Evolutionary conservation across 1,140 invertebrate genomes (phyloP).

Genomic region (Akabosia matsudoensis): DNA sequence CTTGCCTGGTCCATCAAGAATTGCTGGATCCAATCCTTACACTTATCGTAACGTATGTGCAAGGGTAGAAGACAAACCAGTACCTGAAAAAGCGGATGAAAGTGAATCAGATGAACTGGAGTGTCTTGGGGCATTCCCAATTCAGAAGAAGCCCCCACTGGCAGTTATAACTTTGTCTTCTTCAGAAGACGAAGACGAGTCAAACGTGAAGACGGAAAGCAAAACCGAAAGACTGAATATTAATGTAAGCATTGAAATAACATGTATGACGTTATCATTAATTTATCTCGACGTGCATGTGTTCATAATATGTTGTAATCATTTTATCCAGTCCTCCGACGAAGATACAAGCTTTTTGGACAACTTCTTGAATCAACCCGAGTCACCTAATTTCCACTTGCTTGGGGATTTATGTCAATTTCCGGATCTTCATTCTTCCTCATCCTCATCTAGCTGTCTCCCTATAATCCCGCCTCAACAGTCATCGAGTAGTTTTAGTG

Average conservation of each 20-base stretch:
- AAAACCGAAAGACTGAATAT: not conserved
- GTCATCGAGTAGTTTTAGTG: not conserved
- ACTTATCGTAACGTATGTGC: no score
- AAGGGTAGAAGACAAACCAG: no score
- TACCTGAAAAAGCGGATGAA: not conserved
- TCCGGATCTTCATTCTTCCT: not conserved
- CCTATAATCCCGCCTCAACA: not conserved
- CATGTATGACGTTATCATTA: not conserved
- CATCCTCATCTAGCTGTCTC: not conserved
- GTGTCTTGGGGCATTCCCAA: constrained; percentile 4
- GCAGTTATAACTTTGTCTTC: constrained; percentile 18
- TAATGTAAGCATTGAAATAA: not conserved
- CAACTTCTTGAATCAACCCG: not conserved
- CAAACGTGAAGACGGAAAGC: not conserved
- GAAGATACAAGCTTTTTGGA: not conserved
- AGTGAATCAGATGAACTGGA: not conserved
- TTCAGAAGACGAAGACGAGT: not conserved
- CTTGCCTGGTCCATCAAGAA: no score
- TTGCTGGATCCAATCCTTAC: no score
- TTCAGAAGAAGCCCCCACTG: constrained; percentile 15
- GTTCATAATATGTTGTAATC: not conserved
- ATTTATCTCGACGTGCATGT: no score
- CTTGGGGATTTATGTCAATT: no score
- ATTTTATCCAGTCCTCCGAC: not conserved
- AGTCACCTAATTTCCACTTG: not conserved